Evolutionary conservation across 2,113 vertebrate genomes (phyloP).

Genomic region (Romanogobio albipinnatus): DNA sequence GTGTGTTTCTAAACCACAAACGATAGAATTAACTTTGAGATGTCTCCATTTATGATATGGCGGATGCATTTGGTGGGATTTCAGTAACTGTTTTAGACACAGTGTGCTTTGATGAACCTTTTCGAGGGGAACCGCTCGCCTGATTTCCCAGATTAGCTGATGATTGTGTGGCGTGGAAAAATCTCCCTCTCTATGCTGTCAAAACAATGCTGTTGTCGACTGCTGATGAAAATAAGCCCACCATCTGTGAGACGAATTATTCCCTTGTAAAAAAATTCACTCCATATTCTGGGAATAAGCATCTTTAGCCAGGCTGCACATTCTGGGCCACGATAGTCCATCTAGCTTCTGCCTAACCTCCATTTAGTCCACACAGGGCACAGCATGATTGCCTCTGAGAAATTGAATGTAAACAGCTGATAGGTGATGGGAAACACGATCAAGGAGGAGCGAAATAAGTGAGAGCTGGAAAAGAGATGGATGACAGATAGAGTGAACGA

Average conservation of each 20-base stretch:
- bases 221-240: constrained; percentile 31
- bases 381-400: not conserved
- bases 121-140: not conserved
- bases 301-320: constrained; percentile 2
- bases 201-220: constrained; percentile 42
- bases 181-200: constrained; percentile 20
- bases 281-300: constrained; percentile 26
- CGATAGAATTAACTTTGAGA: not conserved
- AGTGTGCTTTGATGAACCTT: not conserved
- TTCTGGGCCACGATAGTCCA: not conserved
- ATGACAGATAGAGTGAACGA: not conserved
- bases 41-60: constrained; percentile 20
- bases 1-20: not conserved
- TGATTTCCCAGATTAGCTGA: constrained; percentile 20
- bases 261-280: constrained; percentile 21
- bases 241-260: constrained; percentile 41
- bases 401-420: constrained; percentile 3
- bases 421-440: not conserved
- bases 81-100: constrained; percentile 3
- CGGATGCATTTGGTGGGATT: not conserved
- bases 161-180: constrained; percentile 40
- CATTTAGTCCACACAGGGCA: not conserved
- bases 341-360: constrained; percentile 16
- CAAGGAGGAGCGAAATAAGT: constrained; percentile 9
- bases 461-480: not conserved